phyloP scores from a whole-genome alignment of 2,797 vertebrate species.

The Phrynocephalus forsythii region DNA sequence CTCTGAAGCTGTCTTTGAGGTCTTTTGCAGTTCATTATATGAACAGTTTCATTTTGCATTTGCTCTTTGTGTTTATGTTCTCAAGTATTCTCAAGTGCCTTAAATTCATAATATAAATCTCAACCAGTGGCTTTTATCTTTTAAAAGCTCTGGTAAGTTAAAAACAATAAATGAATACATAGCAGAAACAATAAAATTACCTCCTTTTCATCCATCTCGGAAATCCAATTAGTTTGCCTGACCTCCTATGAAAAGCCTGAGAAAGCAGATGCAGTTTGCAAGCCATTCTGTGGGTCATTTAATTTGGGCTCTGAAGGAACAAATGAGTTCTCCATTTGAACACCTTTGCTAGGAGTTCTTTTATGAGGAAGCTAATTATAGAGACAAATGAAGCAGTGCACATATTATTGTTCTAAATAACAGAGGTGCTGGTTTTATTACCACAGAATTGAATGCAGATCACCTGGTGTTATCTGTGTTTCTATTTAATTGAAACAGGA shows the following conservation, averaged over 20 bases:
- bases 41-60: neutral
- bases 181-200: neutral
- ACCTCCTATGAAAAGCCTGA: conserved; percentile 14
- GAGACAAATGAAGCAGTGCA: neutral
- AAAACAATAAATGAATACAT: neutral
- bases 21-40: neutral
- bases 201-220: neutral
- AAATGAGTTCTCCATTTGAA: conserved; percentile 10
- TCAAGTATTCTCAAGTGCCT: neutral
- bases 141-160: neutral
- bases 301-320: neutral
- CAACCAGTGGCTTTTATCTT: neutral
- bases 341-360: neutral
- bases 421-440: neutral
- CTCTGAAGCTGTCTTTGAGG: neutral
- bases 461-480: neutral
- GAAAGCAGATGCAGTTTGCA: neutral
- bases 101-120: neutral
- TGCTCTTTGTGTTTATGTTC: neutral
- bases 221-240: neutral
- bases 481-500: conserved; percentile 5
- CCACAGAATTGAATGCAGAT: neutral
- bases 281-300: neutral
- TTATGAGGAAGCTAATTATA: conserved; percentile 33
- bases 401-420: neutral